Evolutionary conservation across 1,140 invertebrate genomes (phyloP), one percentile per base, ranked within the genome.

Genomic region (Trypoxylus dichotomus): DNA sequence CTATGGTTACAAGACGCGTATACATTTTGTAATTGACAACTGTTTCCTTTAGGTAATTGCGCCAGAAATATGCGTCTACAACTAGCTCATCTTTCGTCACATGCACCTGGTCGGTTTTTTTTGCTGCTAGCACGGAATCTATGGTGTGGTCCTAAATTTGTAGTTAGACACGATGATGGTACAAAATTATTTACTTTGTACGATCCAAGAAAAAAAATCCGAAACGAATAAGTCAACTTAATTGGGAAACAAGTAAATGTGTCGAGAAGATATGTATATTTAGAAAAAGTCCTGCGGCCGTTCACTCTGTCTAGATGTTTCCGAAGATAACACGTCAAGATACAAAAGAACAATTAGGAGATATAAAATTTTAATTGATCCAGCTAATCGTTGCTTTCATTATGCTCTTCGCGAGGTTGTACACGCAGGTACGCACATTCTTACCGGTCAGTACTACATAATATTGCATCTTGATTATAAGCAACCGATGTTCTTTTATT

Each of bases 361-460:
- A 68, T 68, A 29, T 68, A 68, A 68, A 68, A 68, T 68, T 68
- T 68, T 68, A 68, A 68, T 68, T 68, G 60, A 68, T 68, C 60
- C 21, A 24, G 24, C 24, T 68, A 68, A 68, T 68, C 60, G 24
- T 15, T 68, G 27, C 19, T 27, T 68, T 68, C 60, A 68, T 68
- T 68, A 27, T 27, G 60, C 27, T 68, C 24, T 29, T 68, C 25
- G 27, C 11, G 5, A 7, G 60, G 13, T 68, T 68, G 60, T 27
- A 63, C n/a, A 13, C 24, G 24, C 21, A 19, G 27, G 24, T 68
- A 27, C 27, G 60, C 24, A 68, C 21, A 68, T 68, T 27, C 21
- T 25, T 37, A 37, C 60, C 10, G 7, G 8, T 8, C 15, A 24
- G 24, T 68, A 68, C 27, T 68, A 68, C 27, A 68, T 24, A 24